Evolutionary conservation across 2,888 invertebrate genomes (phyloP).

Genomic region (Phyllotreta cruciferae): DNA sequence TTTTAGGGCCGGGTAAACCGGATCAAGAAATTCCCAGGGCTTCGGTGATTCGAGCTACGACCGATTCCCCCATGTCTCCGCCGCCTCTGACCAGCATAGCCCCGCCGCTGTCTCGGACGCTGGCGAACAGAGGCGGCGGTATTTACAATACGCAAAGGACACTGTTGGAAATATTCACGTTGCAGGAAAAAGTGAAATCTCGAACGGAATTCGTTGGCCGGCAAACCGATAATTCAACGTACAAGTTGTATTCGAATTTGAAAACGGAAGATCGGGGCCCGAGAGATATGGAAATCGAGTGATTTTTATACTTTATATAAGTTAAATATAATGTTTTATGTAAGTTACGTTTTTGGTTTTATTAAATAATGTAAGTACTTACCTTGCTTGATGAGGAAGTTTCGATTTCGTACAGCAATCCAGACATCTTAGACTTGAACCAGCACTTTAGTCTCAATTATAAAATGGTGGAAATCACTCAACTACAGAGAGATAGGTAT

Average conservation of each 20-base stretch:
- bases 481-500: too few species aligned
- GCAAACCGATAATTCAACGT: conserved; percentile 66
- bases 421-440: too few species aligned
- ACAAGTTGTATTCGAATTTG: conserved; percentile 79
- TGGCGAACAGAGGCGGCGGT: conserved; percentile 46
- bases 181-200: conserved; percentile 61
- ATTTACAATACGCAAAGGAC: conserved; percentile 61
- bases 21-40: conserved; percentile 55
- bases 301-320: conserved; percentile 15
- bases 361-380: background rate
- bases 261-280: conserved; percentile 61
- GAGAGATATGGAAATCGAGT: conserved; percentile 57
- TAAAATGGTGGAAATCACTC: too few species aligned
- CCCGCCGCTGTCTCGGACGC: conserved; percentile 46
- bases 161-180: conserved; percentile 73
- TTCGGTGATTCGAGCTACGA: conserved; percentile 75
- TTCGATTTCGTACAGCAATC: too few species aligned
- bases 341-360: background rate
- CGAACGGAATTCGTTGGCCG: conserved; percentile 68
- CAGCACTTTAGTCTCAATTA: too few species aligned
- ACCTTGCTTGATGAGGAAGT: background rate
- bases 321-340: conserved; percentile 5
- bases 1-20: conserved; percentile 45
- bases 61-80: conserved; percentile 87
- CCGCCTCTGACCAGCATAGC: conserved; percentile 64